Conservation (phyloP, 2,797 vertebrate genomes). For the Chlorospingus flavigularis region DNA sequence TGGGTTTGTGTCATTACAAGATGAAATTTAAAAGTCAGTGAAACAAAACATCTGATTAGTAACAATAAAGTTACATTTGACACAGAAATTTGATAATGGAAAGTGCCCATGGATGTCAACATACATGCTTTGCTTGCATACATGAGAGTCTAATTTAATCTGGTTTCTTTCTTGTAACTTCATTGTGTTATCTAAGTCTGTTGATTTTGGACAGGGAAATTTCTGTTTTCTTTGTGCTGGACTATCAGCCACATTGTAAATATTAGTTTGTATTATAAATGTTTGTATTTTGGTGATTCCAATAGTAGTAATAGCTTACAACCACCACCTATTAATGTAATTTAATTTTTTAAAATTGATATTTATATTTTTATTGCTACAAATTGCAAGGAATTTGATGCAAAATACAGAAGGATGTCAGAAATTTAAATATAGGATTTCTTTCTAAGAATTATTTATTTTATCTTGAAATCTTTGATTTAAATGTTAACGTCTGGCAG, state of each 20-base stretch:
- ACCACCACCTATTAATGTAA: background rate
- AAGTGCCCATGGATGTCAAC: rapidly evolving
- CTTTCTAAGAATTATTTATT: background rate
- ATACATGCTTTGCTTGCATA: background rate
- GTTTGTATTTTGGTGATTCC: background rate
- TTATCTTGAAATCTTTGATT: background rate
- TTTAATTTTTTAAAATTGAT: background rate
- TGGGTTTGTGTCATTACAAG: background rate
- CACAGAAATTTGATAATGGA: background rate
- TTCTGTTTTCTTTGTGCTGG: background rate
- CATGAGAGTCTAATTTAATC: background rate
- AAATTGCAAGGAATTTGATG: background rate
- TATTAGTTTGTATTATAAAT: background rate
- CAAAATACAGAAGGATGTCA: background rate
- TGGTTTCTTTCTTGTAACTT: background rate
- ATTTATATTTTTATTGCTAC: background rate
- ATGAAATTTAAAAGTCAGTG: background rate
- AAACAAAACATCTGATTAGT: background rate
- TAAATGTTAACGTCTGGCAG: background rate
- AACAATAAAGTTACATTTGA: background rate
- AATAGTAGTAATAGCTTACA: background rate
- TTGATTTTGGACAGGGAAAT: background rate
- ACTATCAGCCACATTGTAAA: background rate
- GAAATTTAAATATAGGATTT: background rate
- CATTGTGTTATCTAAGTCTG: background rate